Evolutionary conservation across 92 coral and sea anemone genomes (phyloP).

Genomic region (Heliopora coerulea): DNA sequence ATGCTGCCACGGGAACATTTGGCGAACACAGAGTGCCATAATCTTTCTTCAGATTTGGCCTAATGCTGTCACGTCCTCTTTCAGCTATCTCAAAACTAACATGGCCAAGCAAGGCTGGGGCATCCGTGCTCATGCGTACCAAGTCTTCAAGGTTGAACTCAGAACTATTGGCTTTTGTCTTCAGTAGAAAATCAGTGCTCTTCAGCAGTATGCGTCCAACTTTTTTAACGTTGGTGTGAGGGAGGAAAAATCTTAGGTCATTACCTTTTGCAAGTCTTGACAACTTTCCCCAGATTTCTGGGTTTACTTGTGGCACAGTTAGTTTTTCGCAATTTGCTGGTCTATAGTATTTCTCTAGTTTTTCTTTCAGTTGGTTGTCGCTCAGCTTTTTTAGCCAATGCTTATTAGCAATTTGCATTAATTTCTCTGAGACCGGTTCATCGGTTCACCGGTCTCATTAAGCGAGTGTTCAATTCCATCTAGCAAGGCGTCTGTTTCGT

Average conservation of each 20-base stretch:
- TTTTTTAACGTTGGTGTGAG: neutral
- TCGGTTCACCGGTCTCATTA: conserved; percentile 41
- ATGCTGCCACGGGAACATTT: conserved; percentile 43
- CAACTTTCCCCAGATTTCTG: conserved; percentile 50
- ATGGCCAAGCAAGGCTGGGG: conserved; percentile 51
- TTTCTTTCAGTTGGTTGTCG: too few relatives aligned
- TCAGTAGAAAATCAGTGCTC: conserved; percentile 38
- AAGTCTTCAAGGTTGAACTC: conserved; percentile 1
- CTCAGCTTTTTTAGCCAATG: conserved; percentile 45
- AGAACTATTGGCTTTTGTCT: conserved; percentile 32
- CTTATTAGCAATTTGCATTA: neutral
- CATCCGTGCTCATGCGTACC: conserved; percentile 53
- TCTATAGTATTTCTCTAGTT: conserved; percentile 45
- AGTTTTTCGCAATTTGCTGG: conserved; percentile 46
- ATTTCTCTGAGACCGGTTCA: conserved; percentile 5
- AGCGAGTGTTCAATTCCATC: conserved; percentile 50
- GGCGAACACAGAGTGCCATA: conserved; percentile 49
- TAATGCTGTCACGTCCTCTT: conserved; percentile 49
- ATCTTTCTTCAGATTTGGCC: conserved; percentile 53
- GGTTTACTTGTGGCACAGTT: conserved; percentile 50
- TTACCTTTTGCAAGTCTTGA: too few relatives aligned
- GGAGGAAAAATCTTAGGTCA: too few relatives aligned
- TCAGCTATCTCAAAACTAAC: conserved; percentile 47
- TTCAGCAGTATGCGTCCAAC: conserved; percentile 24
- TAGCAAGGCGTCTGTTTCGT: conserved; percentile 35